These are phyloP conservation scores for Perizoma affinitatum DNA, from an alignment of 2,888 invertebrate species.

Conservation along the genomic window DNA sequence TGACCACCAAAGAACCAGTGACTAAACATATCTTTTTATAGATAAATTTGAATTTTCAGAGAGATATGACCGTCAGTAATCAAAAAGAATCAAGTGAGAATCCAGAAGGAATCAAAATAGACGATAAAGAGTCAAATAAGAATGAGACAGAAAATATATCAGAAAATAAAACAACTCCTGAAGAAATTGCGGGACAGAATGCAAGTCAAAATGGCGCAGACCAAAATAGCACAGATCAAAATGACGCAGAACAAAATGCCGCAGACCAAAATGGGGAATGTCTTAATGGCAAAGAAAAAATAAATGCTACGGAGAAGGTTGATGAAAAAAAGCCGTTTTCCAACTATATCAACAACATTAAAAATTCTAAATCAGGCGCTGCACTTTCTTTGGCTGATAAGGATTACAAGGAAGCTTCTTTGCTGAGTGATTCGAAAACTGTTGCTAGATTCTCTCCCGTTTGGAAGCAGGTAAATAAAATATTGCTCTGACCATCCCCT, in stretches of 20 bases:
- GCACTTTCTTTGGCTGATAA: slow-evolving; percentile 51
- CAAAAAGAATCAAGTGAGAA: slow-evolving; percentile 20
- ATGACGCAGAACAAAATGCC: slow-evolving; percentile 9
- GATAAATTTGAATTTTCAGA: slow-evolving; percentile 22
- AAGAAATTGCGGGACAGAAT: slow-evolving; percentile 14
- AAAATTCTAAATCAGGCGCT: slow-evolving; percentile 56
- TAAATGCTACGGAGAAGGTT: background rate
- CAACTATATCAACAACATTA: slow-evolving; percentile 66
- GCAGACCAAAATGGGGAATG: slow-evolving; percentile 2
- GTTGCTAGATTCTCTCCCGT: slow-evolving; percentile 72
- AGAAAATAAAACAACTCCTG: slow-evolving; percentile 11
- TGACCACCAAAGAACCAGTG: no score
- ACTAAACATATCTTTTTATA: background rate
- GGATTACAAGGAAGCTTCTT: slow-evolving; percentile 54
- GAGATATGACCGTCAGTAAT: slow-evolving; percentile 25
- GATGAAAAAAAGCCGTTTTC: slow-evolving; percentile 41
- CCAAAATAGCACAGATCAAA: slow-evolving; percentile 9
- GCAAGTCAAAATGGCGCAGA: slow-evolving; percentile 13
- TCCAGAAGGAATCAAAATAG: slow-evolving; percentile 8
- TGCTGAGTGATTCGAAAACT: slow-evolving; percentile 64
- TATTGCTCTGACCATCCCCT: no score
- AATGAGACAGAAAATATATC: slow-evolving; percentile 20
- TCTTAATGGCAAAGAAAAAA: slow-evolving; percentile 4
- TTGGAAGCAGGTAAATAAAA: slow-evolving; percentile 71
- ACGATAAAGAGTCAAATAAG: background rate